A percentile compares a stretch with the other conserved stretches of the same genome.
phyloP scores from a whole-genome alignment of 2,797 vertebrate genomes.

The Petrocephalus schoutedeni region DNA sequence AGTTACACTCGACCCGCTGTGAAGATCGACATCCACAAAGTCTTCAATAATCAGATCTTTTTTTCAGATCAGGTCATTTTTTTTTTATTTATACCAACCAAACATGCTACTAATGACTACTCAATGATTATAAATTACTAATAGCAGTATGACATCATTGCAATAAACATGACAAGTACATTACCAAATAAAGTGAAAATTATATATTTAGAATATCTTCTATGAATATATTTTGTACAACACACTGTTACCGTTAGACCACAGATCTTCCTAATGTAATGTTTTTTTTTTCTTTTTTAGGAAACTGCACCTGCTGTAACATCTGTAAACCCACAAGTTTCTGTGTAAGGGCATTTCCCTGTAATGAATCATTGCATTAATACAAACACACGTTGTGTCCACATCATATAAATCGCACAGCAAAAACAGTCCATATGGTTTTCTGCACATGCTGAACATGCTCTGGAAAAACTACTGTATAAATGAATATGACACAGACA shows the following conservation, averaged over 20 bases:
- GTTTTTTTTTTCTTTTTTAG: neutral
- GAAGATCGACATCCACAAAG: slow-evolving; percentile 82
- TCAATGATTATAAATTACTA: neutral
- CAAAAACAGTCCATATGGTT: neutral
- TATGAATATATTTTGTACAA: neutral
- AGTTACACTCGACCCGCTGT: slow-evolving; percentile 91
- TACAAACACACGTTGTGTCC: neutral
- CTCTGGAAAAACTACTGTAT: neutral
- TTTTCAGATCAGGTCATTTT: too few species aligned
- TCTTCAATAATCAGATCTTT: slow-evolving; percentile 59
- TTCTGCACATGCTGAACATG: neutral
- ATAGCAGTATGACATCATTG: neutral
- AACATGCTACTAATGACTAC: neutral
- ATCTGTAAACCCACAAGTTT: neutral
- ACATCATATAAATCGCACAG: neutral
- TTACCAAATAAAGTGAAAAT: neutral
- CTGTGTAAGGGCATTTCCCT: neutral
- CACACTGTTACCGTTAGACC: neutral
- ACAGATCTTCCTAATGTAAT: neutral
- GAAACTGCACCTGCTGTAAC: neutral
- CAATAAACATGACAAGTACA: neutral
- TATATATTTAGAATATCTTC: neutral
- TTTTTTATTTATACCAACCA: neutral
- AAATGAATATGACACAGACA: neutral
- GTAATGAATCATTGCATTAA: neutral